Evolutionary conservation across 2,888 invertebrate species (phyloP).

Genomic region (Nasonovia ribisnigri): DNA sequence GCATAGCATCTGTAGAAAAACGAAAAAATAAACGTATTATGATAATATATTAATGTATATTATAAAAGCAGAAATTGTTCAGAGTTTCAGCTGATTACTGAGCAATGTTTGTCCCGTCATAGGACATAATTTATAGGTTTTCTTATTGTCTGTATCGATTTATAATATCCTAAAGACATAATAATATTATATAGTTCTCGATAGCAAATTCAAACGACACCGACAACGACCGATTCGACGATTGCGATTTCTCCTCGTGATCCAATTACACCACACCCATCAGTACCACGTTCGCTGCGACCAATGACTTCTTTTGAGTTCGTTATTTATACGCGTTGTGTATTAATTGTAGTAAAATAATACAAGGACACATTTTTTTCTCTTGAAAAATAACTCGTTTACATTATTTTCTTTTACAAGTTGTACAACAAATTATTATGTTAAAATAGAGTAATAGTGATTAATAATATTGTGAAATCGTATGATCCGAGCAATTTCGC

Average conservation of each 20-base stretch:
- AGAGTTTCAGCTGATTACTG: not conserved
- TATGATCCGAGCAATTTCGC: not conserved
- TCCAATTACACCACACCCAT: conserved; percentile 10
- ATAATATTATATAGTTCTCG: not conserved
- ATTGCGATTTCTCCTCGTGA: conserved; percentile 22
- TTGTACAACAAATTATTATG: not conserved
- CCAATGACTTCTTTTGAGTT: not conserved
- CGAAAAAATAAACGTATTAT: not conserved
- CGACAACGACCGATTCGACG: not conserved
- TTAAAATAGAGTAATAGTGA: fast-evolving
- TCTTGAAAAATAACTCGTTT: not conserved
- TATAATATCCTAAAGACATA: conserved; percentile 8
- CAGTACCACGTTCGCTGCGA: not conserved
- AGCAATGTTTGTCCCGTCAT: not conserved
- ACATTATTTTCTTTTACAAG: not conserved
- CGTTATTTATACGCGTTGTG: not conserved
- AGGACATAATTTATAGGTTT: not conserved
- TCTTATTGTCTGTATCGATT: not conserved
- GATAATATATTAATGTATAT: not conserved
- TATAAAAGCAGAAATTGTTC: not conserved
- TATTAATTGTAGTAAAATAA: not conserved
- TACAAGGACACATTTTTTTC: not conserved
- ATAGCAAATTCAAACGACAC: not conserved
- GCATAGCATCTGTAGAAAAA: not conserved
- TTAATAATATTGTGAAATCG: not conserved